Conservation (phyloP, 2,888 invertebrate species). For the Nomada ferruginata region DNA sequence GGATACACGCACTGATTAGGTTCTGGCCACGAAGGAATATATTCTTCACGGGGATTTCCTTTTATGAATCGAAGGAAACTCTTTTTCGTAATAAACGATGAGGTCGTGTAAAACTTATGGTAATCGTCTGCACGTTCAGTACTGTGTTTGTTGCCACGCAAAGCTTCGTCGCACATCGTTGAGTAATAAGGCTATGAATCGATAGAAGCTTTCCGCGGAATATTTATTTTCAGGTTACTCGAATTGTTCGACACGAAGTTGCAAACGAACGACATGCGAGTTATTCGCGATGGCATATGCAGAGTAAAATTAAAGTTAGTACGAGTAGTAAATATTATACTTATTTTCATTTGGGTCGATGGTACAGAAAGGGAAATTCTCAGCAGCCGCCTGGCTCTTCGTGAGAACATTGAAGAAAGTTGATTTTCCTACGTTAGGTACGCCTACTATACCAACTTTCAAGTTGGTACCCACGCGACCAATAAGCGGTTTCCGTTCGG, state of each 20-base stretch:
- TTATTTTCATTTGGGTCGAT: slow-evolving; percentile 99
- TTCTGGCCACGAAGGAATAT: slow-evolving; percentile 42
- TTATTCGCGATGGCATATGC: not conserved
- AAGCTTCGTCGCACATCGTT: slow-evolving; percentile 52
- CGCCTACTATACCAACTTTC: slow-evolving; percentile 97
- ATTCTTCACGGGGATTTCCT: slow-evolving; percentile 59
- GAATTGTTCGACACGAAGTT: not conserved
- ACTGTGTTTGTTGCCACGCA: not conserved
- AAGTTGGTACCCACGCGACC: slow-evolving; percentile 98
- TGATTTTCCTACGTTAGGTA: slow-evolving; percentile 99
- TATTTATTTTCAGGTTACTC: slow-evolving; percentile 33
- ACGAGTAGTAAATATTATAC: slow-evolving; percentile 85
- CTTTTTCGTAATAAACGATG: slow-evolving; percentile 76
- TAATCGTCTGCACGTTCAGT: not conserved
- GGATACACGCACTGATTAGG: slow-evolving; percentile 76
- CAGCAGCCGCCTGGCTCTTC: slow-evolving; percentile 98
- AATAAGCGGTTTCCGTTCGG: slow-evolving; percentile 95
- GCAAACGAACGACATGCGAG: slow-evolving; percentile 30
- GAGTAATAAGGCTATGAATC: not conserved
- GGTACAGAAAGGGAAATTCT: slow-evolving; percentile 99
- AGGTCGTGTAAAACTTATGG: slow-evolving; percentile 28
- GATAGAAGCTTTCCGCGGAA: not conserved
- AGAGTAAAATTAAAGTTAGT: not conserved
- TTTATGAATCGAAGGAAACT: slow-evolving; percentile 73
- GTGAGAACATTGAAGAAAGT: slow-evolving; percentile 99